A percentile compares a stretch with the other conserved stretches of the same genome.
Evolutionary conservation across 2,888 invertebrate species (phyloP).

Genomic region (Apodemia zela): DNA sequence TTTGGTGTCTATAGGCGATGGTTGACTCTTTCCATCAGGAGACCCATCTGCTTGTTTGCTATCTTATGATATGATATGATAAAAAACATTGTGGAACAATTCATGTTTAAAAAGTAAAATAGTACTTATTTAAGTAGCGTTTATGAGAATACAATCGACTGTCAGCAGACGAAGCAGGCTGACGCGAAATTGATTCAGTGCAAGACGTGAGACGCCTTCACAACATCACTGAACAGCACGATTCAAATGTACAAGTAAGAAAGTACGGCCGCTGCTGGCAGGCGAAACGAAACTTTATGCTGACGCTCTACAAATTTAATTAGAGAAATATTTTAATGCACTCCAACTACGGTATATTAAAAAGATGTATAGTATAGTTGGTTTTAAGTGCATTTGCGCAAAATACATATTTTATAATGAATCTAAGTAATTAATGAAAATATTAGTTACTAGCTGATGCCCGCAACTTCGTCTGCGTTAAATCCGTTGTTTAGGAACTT

Average conservation of each 20-base stretch:
- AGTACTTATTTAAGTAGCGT: slow-evolving; percentile 38
- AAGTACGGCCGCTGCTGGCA: slow-evolving; percentile 31
- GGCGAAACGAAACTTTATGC: slow-evolving; percentile 61
- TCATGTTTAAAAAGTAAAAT: not conserved
- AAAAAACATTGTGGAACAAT: too few species aligned
- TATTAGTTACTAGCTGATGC: too few species aligned
- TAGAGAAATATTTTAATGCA: slow-evolving; percentile 43
- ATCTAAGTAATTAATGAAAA: too few species aligned
- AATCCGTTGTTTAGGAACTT: too few species aligned
- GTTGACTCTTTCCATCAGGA: too few species aligned
- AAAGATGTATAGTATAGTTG: too few species aligned
- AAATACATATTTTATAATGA: too few species aligned
- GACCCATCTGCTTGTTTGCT: too few species aligned
- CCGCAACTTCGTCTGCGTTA: too few species aligned
- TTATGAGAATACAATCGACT: slow-evolving; percentile 43
- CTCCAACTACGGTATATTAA: not conserved
- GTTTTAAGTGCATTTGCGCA: too few species aligned
- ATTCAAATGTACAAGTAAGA: slow-evolving; percentile 67
- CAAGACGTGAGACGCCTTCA: slow-evolving; percentile 65
- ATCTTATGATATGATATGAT: too few species aligned
- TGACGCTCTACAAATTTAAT: slow-evolving; percentile 67
- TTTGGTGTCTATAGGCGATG: too few species aligned
- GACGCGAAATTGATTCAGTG: slow-evolving; percentile 76
- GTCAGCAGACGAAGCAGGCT: slow-evolving; percentile 52
- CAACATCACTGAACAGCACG: slow-evolving; percentile 38